phyloP scores from a whole-genome alignment of 2,797 vertebrate genomes.

The Peromyscus nudipes region DNA sequence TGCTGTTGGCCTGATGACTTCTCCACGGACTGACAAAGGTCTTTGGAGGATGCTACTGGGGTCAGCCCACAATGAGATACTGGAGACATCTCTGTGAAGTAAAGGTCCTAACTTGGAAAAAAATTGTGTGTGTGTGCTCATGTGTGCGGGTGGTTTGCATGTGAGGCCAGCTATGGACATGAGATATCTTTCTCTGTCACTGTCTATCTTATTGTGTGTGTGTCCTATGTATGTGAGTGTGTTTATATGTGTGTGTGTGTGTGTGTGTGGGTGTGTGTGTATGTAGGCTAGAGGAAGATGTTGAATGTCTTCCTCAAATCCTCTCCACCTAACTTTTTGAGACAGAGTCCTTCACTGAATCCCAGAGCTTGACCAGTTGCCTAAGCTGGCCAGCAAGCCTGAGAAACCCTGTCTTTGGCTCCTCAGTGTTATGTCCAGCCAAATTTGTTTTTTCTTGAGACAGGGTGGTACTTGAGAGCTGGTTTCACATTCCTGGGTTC shows the following conservation, averaged over 20 bases:
- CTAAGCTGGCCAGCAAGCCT: no score
- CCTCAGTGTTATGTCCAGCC: not conserved
- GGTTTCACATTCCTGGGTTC: not conserved
- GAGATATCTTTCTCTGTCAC: not conserved
- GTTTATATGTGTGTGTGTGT: not conserved
- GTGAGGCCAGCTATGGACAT: not conserved
- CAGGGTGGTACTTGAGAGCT: not conserved
- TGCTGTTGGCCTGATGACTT: not conserved
- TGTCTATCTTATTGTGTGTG: not conserved
- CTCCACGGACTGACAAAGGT: constrained; percentile 55
- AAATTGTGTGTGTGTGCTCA: not conserved
- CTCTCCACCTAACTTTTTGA: not conserved
- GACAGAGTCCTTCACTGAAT: not conserved
- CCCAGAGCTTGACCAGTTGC: not conserved
- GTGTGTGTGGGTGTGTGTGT: not conserved
- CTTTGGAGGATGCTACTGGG: not conserved
- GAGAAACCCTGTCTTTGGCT: not conserved
- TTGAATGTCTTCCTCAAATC: not conserved
- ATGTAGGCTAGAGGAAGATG: not conserved
- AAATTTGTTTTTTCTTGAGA: not conserved
- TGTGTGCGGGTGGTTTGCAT: not conserved
- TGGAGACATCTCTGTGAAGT: not conserved
- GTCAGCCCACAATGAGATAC: not conserved
- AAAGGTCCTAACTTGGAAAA: not conserved
- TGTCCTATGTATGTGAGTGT: not conserved